These are phyloP conservation scores for Myotis davidii DNA, from an alignment of 2,113 vertebrate species.

Conservation along the genomic window DNA sequence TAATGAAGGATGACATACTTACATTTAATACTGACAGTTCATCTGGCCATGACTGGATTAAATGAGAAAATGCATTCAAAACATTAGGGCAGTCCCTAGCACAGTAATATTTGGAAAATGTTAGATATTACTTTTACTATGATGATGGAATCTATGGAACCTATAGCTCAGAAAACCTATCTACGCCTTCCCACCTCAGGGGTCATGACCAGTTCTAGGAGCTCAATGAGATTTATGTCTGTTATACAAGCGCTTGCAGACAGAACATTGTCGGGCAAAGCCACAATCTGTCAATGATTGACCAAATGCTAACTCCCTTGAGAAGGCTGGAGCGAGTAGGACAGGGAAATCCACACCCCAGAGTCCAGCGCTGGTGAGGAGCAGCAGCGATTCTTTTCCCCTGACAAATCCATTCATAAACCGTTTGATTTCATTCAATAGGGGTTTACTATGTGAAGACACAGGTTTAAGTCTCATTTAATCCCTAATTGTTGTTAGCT, in stretches of 20 bases:
- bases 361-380: not conserved
- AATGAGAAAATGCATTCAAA: conserved; percentile 22
- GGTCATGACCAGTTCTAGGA: not conserved
- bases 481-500: not conserved
- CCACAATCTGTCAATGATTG: not conserved
- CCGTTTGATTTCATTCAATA: not conserved
- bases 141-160: not conserved
- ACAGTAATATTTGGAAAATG: not conserved
- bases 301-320: not conserved
- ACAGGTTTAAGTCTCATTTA: not conserved
- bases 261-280: not conserved
- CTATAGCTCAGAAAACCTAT: not conserved
- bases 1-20: not conserved
- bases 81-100: not conserved
- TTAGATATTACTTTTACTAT: conserved; percentile 5
- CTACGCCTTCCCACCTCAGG: not conserved
- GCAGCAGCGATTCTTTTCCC: not conserved
- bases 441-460: not conserved
- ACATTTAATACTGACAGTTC: not conserved
- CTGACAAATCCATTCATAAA: not conserved
- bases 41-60: conserved; percentile 1
- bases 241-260: not conserved
- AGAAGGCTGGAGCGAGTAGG: not conserved
- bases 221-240: not conserved
- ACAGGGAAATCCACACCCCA: not conserved